Evolutionary conservation across 1,140 invertebrate genomes (phyloP).

Genomic region (Onthophagus taurus): DNA sequence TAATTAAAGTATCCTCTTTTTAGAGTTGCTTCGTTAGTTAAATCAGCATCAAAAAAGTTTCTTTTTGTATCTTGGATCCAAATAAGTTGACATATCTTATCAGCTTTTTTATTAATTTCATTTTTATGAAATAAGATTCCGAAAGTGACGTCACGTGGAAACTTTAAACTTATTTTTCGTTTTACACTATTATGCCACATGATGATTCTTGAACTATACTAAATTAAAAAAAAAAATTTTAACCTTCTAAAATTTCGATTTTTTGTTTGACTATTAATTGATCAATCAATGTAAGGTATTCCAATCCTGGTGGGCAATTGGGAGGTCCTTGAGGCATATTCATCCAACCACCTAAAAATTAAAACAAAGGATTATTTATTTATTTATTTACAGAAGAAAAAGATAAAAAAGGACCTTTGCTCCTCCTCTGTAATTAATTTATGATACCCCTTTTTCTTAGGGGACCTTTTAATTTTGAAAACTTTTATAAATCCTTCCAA

Average conservation of each 20-base stretch:
- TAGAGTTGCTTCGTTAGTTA: too few relatives aligned
- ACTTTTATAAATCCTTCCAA: slow-evolving; percentile 21
- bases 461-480: slow-evolving; percentile 29
- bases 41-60: too few relatives aligned
- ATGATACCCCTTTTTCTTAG: slow-evolving; percentile 29
- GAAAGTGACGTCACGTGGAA: too few relatives aligned
- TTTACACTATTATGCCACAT: neutral
- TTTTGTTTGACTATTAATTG: slow-evolving; percentile 82
- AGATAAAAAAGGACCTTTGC: slow-evolving; percentile 27
- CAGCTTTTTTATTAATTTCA: too few relatives aligned
- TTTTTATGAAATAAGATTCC: too few relatives aligned
- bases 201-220: neutral
- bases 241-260: slow-evolving; percentile 74
- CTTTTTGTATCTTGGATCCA: too few relatives aligned
- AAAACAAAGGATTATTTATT: neutral
- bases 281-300: slow-evolving; percentile 87
- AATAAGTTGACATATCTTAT: too few relatives aligned
- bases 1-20: too few relatives aligned
- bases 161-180: slow-evolving; percentile 79
- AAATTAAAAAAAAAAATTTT: neutral
- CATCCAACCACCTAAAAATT: slow-evolving; percentile 70
- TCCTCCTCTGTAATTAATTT: slow-evolving; percentile 33
- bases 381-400: neutral
- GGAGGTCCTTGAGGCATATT: slow-evolving; percentile 57
- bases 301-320: slow-evolving; percentile 83